Evolutionary conservation across 1,140 invertebrate species (phyloP).

Genomic region (Sycophila sp.): DNA sequence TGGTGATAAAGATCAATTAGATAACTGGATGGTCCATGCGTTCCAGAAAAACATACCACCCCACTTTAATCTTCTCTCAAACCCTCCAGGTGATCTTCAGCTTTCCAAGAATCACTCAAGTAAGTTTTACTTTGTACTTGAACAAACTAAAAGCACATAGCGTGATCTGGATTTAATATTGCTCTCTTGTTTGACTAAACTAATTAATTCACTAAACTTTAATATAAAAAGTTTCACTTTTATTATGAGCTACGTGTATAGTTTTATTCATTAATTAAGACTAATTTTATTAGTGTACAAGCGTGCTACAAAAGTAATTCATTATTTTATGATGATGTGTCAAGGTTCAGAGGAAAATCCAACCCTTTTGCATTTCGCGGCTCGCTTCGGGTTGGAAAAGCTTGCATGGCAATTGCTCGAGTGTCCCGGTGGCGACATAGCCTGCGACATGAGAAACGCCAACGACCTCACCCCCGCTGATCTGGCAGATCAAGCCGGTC

Average conservation of each 20-base stretch:
- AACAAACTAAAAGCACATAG: neutral
- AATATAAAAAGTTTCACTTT: too few relatives aligned
- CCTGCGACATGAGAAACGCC: slow-evolving; percentile 81
- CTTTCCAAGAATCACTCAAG: slow-evolving; percentile 58
- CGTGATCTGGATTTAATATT: neutral
- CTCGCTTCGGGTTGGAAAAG: slow-evolving; percentile 84
- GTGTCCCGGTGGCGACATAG: slow-evolving; percentile 82
- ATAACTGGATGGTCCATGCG: slow-evolving; percentile 81
- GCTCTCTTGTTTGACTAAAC: too few relatives aligned
- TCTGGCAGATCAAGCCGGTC: slow-evolving; percentile 78
- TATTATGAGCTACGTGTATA: too few relatives aligned
- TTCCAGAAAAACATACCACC: slow-evolving; percentile 85
- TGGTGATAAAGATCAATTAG: slow-evolving; percentile 79
- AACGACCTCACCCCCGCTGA: slow-evolving; percentile 83
- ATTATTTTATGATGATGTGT: slow-evolving; percentile 29
- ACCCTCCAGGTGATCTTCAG: slow-evolving; percentile 50
- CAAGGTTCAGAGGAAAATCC: slow-evolving; percentile 84
- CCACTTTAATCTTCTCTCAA: slow-evolving; percentile 79
- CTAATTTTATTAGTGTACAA: too few relatives aligned
- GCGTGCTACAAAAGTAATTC: too few relatives aligned
- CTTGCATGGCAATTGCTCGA: slow-evolving; percentile 84
- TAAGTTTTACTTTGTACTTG: slow-evolving; percentile 44
- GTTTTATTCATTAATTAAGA: neutral
- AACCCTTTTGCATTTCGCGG: slow-evolving; percentile 88
- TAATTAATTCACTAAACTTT: too few relatives aligned